Percentiles rank a stretch among this genome's conserved stretches.
These are phyloP conservation scores for Hyaena hyaena DNA, from an alignment of 2,113 vertebrate genomes.

Conservation along the genomic window DNA sequence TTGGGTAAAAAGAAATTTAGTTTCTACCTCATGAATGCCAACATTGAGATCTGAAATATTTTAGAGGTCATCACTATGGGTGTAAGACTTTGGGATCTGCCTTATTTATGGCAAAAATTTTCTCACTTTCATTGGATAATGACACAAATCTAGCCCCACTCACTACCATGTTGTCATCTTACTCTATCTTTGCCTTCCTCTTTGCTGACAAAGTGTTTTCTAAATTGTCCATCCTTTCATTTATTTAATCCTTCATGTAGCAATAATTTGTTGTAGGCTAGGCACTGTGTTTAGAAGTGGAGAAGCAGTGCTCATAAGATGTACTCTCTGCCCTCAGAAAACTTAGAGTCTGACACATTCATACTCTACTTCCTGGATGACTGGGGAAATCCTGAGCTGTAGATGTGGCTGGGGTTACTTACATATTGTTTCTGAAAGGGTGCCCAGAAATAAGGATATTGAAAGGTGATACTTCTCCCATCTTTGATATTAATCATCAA, in stretches of 20 bases:
- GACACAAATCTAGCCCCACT: neutral
- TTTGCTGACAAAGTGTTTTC: conserved; percentile 4
- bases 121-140: neutral
- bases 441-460: neutral
- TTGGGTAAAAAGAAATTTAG: conserved; percentile 43
- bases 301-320: neutral
- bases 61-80: neutral
- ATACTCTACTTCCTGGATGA: neutral
- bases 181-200: neutral
- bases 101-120: neutral
- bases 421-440: neutral
- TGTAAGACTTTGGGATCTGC: neutral
- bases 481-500: conserved; percentile 24
- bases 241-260: neutral
- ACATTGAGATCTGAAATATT: neutral
- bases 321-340: neutral
- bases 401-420: neutral
- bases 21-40: conserved; percentile 21
- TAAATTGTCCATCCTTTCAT: neutral
- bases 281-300: neutral
- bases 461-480: neutral
- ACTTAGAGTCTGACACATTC: neutral
- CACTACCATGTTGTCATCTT: neutral
- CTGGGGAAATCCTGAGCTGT: neutral
- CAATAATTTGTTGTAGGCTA: neutral